A percentile compares a stretch with the other conserved stretches of the same genome.
phyloP scores from a whole-genome alignment of 23 tunicate genomes.

The Ascidia mentula region DNA sequence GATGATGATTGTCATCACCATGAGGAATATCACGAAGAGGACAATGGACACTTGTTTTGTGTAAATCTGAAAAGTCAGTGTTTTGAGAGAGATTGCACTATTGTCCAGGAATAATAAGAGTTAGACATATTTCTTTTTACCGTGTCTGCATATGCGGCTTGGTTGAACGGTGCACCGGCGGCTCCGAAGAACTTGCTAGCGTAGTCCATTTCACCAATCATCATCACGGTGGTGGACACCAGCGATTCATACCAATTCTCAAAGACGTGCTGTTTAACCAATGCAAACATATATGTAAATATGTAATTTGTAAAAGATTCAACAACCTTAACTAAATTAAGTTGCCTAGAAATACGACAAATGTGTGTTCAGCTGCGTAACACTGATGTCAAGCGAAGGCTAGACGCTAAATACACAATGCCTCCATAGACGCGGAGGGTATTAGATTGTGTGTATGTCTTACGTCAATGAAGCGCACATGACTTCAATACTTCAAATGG shows the following conservation, averaged over 20 bases:
- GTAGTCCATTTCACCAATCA: constrained; percentile 84
- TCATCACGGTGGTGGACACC: constrained; percentile 83
- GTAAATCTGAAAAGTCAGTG: constrained; percentile 24
- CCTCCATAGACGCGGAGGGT: too few relatives aligned
- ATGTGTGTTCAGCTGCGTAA: too few relatives aligned
- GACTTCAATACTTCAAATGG: too few relatives aligned
- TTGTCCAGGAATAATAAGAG: background rate
- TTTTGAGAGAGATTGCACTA: background rate
- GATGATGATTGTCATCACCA: constrained; percentile 93
- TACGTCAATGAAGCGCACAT: too few relatives aligned
- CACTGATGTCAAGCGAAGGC: too few relatives aligned
- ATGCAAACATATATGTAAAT: too few relatives aligned
- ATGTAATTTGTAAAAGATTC: too few relatives aligned
- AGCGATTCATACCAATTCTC: constrained; percentile 77
- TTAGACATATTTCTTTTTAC: background rate
- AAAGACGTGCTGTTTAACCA: constrained; percentile 56
- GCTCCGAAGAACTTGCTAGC: constrained; percentile 57
- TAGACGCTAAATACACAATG: too few relatives aligned
- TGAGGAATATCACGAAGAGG: constrained; percentile 69
- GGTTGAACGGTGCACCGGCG: constrained; percentile 13
- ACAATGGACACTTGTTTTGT: constrained; percentile 63
- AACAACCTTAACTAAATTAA: too few relatives aligned
- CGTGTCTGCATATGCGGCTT: constrained; percentile 17
- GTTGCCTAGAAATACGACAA: too few relatives aligned
- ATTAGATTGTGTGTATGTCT: too few relatives aligned